phyloP scores from a whole-genome alignment of 2,888 invertebrate genomes.

The Elgonia sp. region DNA sequence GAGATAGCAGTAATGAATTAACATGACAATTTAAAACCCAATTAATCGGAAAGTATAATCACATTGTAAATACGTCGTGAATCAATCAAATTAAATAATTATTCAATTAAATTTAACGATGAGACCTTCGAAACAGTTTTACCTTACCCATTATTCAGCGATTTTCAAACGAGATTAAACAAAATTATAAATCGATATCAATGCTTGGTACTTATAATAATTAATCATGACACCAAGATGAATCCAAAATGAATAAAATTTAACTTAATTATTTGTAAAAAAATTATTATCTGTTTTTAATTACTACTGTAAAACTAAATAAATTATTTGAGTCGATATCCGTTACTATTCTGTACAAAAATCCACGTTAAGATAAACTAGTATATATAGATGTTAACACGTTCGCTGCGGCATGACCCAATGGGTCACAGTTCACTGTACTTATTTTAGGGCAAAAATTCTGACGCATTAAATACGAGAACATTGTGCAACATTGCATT shows the following conservation, averaged over 20 bases:
- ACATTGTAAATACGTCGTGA: too few relatives aligned
- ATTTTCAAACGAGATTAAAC: constrained; percentile 17
- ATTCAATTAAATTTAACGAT: too few relatives aligned
- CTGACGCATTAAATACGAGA: constrained; percentile 67
- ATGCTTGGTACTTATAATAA: background rate
- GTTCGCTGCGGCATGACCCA: constrained; percentile 64
- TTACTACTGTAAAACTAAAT: too few relatives aligned
- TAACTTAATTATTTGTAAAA: too few relatives aligned
- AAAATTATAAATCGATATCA: constrained; percentile 30
- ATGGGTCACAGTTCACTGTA: constrained; percentile 72
- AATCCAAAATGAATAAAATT: too few relatives aligned
- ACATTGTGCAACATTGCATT: constrained; percentile 37
- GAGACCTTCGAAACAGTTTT: constrained; percentile 14
- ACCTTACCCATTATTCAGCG: constrained; percentile 5
- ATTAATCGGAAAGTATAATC: too few relatives aligned
- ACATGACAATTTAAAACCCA: too few relatives aligned
- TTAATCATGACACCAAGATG: background rate
- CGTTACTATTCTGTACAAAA: constrained; percentile 25
- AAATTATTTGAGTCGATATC: background rate
- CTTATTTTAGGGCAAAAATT: constrained; percentile 74
- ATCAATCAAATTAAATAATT: too few relatives aligned
- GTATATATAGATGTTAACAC: constrained; percentile 61
- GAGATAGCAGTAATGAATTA: too few relatives aligned
- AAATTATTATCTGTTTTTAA: too few relatives aligned
- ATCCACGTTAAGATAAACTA: constrained; percentile 58